Conservation (phyloP, 2,113 vertebrate species). For the Alethe diademata region DNA sequence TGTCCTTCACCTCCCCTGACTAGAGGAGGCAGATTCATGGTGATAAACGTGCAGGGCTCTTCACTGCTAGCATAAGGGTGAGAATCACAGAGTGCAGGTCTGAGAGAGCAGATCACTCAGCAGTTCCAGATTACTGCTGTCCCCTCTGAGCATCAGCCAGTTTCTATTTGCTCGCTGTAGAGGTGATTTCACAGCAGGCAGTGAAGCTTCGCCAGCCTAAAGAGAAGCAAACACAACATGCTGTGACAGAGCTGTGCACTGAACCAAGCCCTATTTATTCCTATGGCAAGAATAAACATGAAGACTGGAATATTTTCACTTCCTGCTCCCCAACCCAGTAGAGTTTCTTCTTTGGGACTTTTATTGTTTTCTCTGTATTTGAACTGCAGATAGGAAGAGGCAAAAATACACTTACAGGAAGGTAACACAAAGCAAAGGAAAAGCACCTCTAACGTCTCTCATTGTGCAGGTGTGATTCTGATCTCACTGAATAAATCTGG, state of each 20-base stretch:
- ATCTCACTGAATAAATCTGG: neutral
- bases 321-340: neutral
- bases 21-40: neutral
- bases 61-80: neutral
- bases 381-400: neutral
- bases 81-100: neutral
- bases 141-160: neutral
- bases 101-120: neutral
- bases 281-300: slow-evolving; percentile 11
- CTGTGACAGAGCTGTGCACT: neutral
- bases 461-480: neutral
- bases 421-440: neutral
- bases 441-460: neutral
- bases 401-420: neutral
- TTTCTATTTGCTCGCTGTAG: neutral
- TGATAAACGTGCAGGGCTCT: neutral
- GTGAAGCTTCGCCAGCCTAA: neutral
- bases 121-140: neutral
- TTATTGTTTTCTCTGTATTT: slow-evolving; percentile 8
- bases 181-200: neutral
- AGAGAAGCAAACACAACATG: neutral
- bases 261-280: neutral
- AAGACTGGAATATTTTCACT: slow-evolving; percentile 15
- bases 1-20: fast-evolving
- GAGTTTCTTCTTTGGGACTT: neutral